Base-by-base conservation (phyloP, 2,797 vertebrate genomes). In the Lutjanus argentimaculatus region DNA sequence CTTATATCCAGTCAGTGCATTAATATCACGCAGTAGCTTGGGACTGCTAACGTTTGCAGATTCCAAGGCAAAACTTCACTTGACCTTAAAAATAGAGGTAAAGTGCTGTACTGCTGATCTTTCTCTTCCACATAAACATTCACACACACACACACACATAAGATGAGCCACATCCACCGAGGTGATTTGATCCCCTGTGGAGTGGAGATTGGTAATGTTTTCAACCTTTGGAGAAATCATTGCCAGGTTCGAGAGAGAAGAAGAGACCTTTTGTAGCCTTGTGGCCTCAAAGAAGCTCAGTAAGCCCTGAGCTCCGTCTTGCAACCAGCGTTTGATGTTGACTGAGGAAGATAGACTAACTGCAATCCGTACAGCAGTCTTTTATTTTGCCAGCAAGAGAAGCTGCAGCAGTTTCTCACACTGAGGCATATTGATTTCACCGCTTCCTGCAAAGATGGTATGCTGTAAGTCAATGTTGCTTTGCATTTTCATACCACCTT, bases 401-500 rank as follows among this genome's bases (percentile, higher is more conserved):
- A 78, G 62, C 74, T 68, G 76, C 72, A 45, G 79, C 59, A 36
- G 56, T 43, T 58, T 77, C 79, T 82, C 82, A 57, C 81, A 69
- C 67, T 58, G 11, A 66, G 58, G 45, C 65, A 14, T 83, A 89
- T 85, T 79, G 87, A 90, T 90, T 86, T 71, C 30, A 63, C 51
- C 43, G 55, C 72, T 80, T 87, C 53, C 56, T 59, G 49, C 59
- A 67, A 81, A 88, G 64, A 80, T 71, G 43, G 25, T 51, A 15
- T 62, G 64, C 68, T 67, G 72, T 62, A 65, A 82, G 79, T 86
- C 62, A 7, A 46, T 76, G 80, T 70, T 77, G 17, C 72, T 88
- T 84, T 82, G 67, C 75, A 82, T 92, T 85, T 85, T 78, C 77
- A 79, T 69, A 22, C 72, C 49, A 25, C 72, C 68, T 70, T 77